These are phyloP conservation scores for Drosophila ercepeae DNA, from an alignment of 1,140 invertebrate genomes.

Conservation along the genomic window DNA sequence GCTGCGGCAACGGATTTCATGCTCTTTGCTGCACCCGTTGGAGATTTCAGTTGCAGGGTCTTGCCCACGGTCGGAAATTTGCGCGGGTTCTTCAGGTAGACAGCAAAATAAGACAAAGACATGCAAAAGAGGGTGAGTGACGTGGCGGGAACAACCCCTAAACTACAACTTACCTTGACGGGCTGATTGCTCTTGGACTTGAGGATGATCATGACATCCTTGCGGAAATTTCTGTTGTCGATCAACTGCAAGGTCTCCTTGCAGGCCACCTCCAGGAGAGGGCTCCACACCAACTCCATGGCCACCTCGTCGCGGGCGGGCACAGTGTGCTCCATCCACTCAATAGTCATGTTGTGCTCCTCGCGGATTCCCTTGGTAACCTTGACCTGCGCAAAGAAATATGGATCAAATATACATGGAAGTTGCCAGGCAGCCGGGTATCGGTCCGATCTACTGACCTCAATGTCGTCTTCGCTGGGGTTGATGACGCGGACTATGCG, in stretches of 20 bases:
- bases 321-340: conserved; percentile 84
- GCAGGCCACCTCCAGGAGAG: conserved; percentile 85
- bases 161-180: conserved; percentile 48
- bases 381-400: conserved; percentile 84
- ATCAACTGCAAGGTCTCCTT: conserved; percentile 87
- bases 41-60: conserved; percentile 65
- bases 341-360: conserved; percentile 86
- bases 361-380: conserved; percentile 85
- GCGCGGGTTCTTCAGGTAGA: conserved; percentile 60
- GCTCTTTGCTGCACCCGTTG: conserved; percentile 46
- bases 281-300: conserved; percentile 87
- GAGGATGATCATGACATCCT: conserved; percentile 87
- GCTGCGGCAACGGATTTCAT: conserved; percentile 27
- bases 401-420: conserved; percentile 62
- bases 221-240: conserved; percentile 87
- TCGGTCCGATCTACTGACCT: conserved; percentile 83
- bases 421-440: conserved; percentile 48
- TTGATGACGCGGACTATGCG: conserved; percentile 86
- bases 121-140: conserved; percentile 16
- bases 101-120: conserved; percentile 3
- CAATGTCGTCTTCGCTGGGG: conserved; percentile 85
- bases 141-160: not conserved
- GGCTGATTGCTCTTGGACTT: conserved; percentile 83
- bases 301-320: conserved; percentile 83
- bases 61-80: conserved; percentile 76